Evolutionary conservation across 2,113 vertebrate genomes (phyloP).

Genomic region (Macroglossus sobrinus): DNA sequence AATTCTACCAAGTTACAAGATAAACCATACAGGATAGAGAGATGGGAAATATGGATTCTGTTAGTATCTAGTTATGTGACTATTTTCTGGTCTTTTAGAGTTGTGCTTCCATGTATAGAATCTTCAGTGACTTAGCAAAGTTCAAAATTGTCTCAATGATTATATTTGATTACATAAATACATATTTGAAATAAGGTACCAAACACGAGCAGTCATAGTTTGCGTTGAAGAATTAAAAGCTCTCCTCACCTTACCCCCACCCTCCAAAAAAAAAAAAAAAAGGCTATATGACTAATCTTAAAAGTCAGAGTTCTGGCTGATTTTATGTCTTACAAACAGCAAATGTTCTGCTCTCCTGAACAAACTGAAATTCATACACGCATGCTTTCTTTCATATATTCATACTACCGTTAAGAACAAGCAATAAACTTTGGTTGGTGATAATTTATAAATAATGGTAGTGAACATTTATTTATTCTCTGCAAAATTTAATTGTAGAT

Average conservation of each 20-base stretch:
- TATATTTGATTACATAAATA: background rate
- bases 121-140: background rate
- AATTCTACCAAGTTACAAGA: background rate
- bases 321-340: background rate
- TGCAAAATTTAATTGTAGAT: background rate
- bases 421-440: background rate
- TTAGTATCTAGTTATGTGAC: background rate
- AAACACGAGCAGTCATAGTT: background rate
- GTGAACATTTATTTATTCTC: background rate
- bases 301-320: background rate
- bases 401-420: background rate
- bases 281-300: background rate
- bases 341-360: background rate
- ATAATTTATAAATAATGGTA: background rate
- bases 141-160: background rate
- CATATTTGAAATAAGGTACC: background rate
- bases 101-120: background rate
- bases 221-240: conserved; percentile 30
- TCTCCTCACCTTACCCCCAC: too few relatives aligned
- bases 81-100: background rate
- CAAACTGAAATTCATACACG: background rate
- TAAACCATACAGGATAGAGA: background rate
- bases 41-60: background rate
- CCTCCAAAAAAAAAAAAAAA: background rate
- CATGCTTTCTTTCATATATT: background rate